phyloP scores from a whole-genome alignment of 2,113 vertebrate genomes.

The Micromys minutus region DNA sequence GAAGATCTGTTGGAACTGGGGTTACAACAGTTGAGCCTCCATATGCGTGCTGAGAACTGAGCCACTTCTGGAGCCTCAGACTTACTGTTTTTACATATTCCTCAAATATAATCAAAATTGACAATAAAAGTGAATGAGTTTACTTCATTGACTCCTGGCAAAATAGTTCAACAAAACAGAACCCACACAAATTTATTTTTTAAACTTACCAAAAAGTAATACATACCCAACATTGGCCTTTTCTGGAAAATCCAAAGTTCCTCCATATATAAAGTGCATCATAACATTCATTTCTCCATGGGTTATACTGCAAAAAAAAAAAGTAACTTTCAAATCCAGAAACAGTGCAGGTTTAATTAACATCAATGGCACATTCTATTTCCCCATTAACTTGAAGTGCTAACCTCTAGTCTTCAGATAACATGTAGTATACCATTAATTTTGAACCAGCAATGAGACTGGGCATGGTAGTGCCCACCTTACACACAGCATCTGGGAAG shows the following conservation, averaged over 20 bases:
- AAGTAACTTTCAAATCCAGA: slow-evolving; percentile 61
- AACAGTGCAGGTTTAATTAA: slow-evolving; percentile 52
- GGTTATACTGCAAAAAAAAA: slow-evolving; percentile 88
- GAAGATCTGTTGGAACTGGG: not conserved
- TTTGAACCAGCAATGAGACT: slow-evolving; percentile 14
- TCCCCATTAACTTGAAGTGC: slow-evolving; percentile 44
- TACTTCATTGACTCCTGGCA: slow-evolving; percentile 60
- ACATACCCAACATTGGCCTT: slow-evolving; percentile 92
- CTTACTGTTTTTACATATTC: slow-evolving; percentile 58
- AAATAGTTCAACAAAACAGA: slow-evolving; percentile 59
- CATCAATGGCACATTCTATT: slow-evolving; percentile 6
- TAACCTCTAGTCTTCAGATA: slow-evolving; percentile 55
- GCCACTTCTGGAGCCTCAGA: not conserved
- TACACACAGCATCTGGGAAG: not conserved
- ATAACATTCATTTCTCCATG: slow-evolving; percentile 92
- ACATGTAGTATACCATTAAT: slow-evolving; percentile 32
- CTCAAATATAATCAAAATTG: slow-evolving; percentile 57
- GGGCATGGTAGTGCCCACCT: not conserved
- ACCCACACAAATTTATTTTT: slow-evolving; percentile 23
- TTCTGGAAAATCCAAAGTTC: slow-evolving; percentile 91
- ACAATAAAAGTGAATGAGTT: slow-evolving; percentile 26
- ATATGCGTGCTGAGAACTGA: not conserved
- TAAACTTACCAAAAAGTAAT: slow-evolving; percentile 71
- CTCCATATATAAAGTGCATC: slow-evolving; percentile 96
- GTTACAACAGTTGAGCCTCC: not conserved